phyloP scores from a whole-genome alignment of 2,113 vertebrate genomes.

The Halichoeres trimaculatus region DNA sequence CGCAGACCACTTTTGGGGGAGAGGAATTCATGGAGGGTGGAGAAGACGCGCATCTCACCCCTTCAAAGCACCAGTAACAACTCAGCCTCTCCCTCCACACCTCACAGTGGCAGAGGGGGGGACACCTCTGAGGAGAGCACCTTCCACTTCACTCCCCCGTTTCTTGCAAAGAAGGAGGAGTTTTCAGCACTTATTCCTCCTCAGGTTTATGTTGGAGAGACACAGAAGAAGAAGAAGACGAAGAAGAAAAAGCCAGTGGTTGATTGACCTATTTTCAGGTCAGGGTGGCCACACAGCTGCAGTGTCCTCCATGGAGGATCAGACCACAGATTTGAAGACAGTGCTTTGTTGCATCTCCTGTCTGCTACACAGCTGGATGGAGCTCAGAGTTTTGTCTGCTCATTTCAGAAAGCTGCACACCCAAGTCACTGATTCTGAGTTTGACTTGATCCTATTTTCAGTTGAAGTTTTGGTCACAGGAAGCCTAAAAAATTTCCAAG shows the following conservation, averaged over 20 bases:
- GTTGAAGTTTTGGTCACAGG: conserved; percentile 47
- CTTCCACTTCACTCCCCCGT: conserved; percentile 58
- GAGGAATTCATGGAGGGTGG: conserved; percentile 57
- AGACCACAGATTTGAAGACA: conserved; percentile 28
- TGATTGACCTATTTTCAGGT: conserved; percentile 65
- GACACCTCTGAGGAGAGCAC: conserved; percentile 57
- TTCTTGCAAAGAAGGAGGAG: conserved; percentile 61
- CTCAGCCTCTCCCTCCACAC: conserved; percentile 45
- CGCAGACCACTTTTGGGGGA: conserved; percentile 65
- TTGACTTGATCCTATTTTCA: conserved; percentile 46
- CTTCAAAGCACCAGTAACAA: conserved; percentile 59
- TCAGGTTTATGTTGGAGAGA: conserved; percentile 59
- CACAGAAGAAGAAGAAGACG: conserved; percentile 19
- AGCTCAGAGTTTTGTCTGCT: conserved; percentile 49
- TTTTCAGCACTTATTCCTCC: conserved; percentile 58
- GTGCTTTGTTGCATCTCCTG: conserved; percentile 43
- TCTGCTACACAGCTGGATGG: conserved; percentile 8
- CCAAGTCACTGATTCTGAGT: conserved; percentile 38
- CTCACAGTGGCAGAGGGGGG: conserved; percentile 19
- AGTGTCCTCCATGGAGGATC: conserved; percentile 41
- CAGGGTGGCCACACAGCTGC: conserved; percentile 16
- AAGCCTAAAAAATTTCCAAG: conserved; percentile 41
- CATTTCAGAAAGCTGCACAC: conserved; percentile 48
- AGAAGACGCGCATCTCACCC: conserved; percentile 57
- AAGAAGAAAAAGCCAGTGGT: conserved; percentile 12